Conservation (phyloP, 2,113 vertebrate species). For the Scomber scombrus region DNA sequence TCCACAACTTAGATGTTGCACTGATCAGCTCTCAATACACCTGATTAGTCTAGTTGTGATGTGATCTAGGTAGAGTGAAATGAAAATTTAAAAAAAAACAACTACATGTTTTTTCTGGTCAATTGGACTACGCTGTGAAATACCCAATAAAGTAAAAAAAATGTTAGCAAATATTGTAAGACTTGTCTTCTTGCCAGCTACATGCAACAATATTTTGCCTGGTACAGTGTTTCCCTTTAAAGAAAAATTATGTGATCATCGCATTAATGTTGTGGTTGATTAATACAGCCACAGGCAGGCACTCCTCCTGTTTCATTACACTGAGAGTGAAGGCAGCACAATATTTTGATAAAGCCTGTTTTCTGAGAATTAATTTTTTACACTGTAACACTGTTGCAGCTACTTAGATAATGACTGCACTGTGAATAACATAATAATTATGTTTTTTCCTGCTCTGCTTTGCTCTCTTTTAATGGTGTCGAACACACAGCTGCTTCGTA, state of each 20-base stretch:
- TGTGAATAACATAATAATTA: background rate
- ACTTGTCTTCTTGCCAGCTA: background rate
- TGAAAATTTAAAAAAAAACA: no score
- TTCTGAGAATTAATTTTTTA: background rate
- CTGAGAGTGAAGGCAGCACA: conserved; percentile 34
- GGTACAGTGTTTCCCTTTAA: conserved; percentile 13
- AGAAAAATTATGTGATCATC: conserved; percentile 26
- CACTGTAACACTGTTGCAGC: conserved; percentile 1
- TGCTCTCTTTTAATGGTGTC: background rate
- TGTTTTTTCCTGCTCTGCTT: background rate
- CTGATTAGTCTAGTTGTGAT: no score
- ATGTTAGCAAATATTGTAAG: background rate
- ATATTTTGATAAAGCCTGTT: conserved; percentile 6
- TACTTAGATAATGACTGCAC: conserved; percentile 13
- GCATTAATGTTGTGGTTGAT: conserved; percentile 35
- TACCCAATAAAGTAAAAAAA: background rate
- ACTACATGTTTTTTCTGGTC: no score
- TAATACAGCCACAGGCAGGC: conserved; percentile 39
- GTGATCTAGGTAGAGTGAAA: no score
- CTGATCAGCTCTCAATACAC: background rate
- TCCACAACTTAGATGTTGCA: conserved; percentile 5
- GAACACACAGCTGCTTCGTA: background rate
- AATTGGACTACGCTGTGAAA: no score
- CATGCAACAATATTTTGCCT: conserved; percentile 8
- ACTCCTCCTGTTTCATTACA: conserved; percentile 39